Evolutionary conservation across 1,140 invertebrate genomes (phyloP).

Genomic region (Archivesica marissinica): DNA sequence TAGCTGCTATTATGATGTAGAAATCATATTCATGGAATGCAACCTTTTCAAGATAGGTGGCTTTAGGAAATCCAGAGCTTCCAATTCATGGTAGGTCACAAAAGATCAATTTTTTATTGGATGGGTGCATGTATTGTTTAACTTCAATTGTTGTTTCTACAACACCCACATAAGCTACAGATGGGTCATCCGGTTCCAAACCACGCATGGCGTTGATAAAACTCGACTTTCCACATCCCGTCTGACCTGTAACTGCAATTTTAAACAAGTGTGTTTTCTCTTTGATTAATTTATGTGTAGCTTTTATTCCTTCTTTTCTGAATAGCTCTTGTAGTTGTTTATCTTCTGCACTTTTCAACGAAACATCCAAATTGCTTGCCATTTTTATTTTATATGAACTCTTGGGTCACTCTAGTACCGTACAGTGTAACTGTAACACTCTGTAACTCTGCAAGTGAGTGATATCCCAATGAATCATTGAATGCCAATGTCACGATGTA

Average conservation of each 20-base stretch:
- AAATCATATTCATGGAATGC: background rate
- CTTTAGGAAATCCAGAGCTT: background rate
- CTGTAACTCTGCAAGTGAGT: too few relatives aligned
- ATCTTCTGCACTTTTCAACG: too few relatives aligned
- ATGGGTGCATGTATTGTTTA: background rate
- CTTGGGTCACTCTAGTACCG: too few relatives aligned
- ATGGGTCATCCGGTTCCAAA: background rate
- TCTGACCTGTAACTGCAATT: background rate
- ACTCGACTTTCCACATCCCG: background rate
- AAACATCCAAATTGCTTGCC: too few relatives aligned
- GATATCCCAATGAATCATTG: too few relatives aligned
- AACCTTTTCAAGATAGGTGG: background rate
- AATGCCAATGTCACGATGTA: too few relatives aligned
- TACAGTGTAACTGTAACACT: too few relatives aligned
- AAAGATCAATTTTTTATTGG: background rate
- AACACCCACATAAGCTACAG: background rate
- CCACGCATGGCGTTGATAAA: background rate
- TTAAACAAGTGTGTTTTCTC: background rate
- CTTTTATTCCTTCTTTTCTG: background rate
- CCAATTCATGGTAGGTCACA: conserved; percentile 9
- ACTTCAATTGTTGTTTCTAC: background rate
- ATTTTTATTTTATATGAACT: too few relatives aligned
- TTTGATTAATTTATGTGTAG: background rate
- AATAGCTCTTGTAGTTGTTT: too few relatives aligned
- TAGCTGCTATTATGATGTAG: background rate